Conservation (phyloP, 2,888 invertebrate genomes). For the Himalopsyche kuldschensis region DNA sequence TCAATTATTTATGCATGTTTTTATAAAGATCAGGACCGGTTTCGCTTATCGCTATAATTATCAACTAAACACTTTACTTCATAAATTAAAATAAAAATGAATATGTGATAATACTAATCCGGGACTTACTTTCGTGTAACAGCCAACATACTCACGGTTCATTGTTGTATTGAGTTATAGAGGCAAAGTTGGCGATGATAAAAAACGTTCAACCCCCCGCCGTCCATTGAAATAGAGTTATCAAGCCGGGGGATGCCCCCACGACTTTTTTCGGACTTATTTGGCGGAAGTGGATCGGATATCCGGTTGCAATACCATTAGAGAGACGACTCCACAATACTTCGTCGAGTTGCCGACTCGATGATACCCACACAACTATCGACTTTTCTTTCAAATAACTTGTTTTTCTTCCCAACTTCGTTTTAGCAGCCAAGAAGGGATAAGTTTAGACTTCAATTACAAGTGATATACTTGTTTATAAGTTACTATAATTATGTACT, state of each 20-base stretch:
- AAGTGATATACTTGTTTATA: background rate
- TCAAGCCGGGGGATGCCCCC: constrained; percentile 2
- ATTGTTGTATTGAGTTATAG: constrained; percentile 37
- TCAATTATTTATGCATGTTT: too few species aligned
- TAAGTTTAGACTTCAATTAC: background rate
- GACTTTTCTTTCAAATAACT: background rate
- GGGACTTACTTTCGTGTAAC: background rate
- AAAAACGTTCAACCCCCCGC: constrained; percentile 29
- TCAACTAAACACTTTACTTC: too few species aligned
- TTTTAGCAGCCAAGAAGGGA: background rate
- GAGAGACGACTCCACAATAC: constrained; percentile 26
- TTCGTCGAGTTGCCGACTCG: background rate
- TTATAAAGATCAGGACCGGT: too few species aligned
- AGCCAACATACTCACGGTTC: background rate
- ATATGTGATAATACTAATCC: too few species aligned
- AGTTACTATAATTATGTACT: background rate
- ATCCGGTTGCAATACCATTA: constrained; percentile 39
- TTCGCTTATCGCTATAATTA: too few species aligned
- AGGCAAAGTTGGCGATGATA: constrained; percentile 23
- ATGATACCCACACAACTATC: background rate
- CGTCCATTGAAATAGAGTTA: constrained; percentile 19
- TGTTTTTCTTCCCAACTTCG: background rate
- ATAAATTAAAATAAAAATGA: too few species aligned
- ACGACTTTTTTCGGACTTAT: constrained; percentile 31
- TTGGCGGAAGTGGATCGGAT: constrained; percentile 35